Evolutionary conservation across 2,888 invertebrate genomes (phyloP).

Genomic region (Harpalus rufipes): DNA sequence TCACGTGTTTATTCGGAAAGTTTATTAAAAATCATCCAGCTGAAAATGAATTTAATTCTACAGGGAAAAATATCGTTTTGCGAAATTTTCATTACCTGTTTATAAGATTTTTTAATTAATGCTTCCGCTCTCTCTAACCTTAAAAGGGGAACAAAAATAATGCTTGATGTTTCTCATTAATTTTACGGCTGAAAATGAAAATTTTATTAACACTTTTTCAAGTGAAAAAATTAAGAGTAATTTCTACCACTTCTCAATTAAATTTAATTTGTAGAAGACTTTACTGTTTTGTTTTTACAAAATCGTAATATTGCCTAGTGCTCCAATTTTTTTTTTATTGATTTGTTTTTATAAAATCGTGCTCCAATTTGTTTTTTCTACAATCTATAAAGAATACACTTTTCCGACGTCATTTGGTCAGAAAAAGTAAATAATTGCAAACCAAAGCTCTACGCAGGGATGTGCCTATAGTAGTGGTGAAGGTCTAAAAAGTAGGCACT

Average conservation of each 20-base stretch:
- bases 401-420: too few species aligned
- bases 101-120: slow-evolving; percentile 26
- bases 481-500: too few species aligned
- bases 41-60: slow-evolving; percentile 21
- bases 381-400: too few species aligned
- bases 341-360: too few species aligned
- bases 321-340: too few species aligned
- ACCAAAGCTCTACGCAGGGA: too few species aligned
- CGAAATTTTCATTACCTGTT: not conserved
- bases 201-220: not conserved
- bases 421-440: too few species aligned
- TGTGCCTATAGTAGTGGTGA: too few species aligned
- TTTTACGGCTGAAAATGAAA: not conserved
- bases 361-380: too few species aligned
- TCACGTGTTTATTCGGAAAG: slow-evolving; percentile 14
- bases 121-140: not conserved
- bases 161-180: slow-evolving; percentile 16
- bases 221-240: not conserved
- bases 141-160: not conserved
- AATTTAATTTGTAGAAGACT: too few species aligned
- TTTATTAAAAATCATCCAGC: slow-evolving; percentile 34
- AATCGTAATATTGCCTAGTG: too few species aligned
- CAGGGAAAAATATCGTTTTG: not conserved
- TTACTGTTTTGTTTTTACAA: too few species aligned
- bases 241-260: not conserved